phyloP scores from a whole-genome alignment of 2,888 invertebrate species.

The Achlya flavicornis region DNA sequence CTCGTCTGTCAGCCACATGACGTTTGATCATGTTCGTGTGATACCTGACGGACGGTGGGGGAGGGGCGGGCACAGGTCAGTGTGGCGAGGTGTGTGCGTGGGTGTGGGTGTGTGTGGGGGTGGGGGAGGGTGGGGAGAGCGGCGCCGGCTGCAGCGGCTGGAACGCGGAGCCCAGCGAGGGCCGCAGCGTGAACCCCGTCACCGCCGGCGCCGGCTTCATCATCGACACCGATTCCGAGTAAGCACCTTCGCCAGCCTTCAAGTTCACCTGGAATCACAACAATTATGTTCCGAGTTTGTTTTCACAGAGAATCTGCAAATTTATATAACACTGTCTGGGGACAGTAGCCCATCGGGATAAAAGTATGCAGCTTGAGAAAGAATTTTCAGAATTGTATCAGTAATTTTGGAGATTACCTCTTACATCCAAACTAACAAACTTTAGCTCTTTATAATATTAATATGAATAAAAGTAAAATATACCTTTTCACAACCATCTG shows the following conservation, averaged over 20 bases:
- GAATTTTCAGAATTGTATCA: too few species aligned
- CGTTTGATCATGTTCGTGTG: neutral
- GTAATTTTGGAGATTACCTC: too few species aligned
- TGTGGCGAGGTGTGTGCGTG: neutral
- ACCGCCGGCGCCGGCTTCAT: constrained; percentile 87
- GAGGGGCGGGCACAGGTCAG: constrained; percentile 23
- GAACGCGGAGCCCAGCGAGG: constrained; percentile 92
- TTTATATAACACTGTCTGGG: neutral
- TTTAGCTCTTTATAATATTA: too few species aligned
- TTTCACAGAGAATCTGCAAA: neutral
- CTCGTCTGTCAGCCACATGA: neutral
- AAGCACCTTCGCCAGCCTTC: constrained; percentile 80
- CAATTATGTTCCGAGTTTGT: neutral
- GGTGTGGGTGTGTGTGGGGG: constrained; percentile 21
- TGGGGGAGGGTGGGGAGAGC: constrained; percentile 30
- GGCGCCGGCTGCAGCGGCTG: constrained; percentile 85
- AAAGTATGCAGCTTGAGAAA: too few species aligned
- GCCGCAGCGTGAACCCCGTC: constrained; percentile 89
- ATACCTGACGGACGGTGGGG: neutral
- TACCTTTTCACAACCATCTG: constrained; percentile 94
- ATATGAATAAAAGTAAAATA: neutral
- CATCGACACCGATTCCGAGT: constrained; percentile 62
- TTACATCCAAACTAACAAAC: too few species aligned
- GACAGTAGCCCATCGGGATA: too few species aligned
- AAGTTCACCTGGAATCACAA: constrained; percentile 81